phyloP scores from a whole-genome alignment of 2,888 invertebrate species.

The Synanthedon formicaeformis region DNA sequence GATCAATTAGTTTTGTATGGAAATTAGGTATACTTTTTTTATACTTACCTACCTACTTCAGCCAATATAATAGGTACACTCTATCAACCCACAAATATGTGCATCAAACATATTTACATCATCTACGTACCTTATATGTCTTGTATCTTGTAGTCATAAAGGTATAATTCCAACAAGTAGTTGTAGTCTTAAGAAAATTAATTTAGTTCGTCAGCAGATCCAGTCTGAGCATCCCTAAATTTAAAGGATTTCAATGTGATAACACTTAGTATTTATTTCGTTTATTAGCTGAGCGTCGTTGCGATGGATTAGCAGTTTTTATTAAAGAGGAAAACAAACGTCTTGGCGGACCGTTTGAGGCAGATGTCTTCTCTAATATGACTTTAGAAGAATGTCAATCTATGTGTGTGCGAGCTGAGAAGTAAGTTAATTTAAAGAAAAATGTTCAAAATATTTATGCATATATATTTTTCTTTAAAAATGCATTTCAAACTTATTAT shows the following conservation, averaged over 20 bases:
- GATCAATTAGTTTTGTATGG: too few species aligned
- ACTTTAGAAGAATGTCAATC: slow-evolving; percentile 90
- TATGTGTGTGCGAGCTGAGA: slow-evolving; percentile 87
- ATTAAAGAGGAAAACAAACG: slow-evolving; percentile 91
- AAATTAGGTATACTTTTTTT: too few species aligned
- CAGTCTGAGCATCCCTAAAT: background rate
- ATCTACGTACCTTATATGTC: background rate
- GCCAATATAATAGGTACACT: too few species aligned
- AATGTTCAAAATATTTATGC: background rate
- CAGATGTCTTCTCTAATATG: slow-evolving; percentile 87
- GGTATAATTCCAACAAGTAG: too few species aligned
- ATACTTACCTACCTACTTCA: too few species aligned
- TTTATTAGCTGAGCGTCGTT: slow-evolving; percentile 80
- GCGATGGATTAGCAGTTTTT: slow-evolving; percentile 88
- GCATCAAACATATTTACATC: slow-evolving; percentile 3
- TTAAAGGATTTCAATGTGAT: too few species aligned
- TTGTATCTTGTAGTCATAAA: background rate
- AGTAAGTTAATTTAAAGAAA: slow-evolving; percentile 59
- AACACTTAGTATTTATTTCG: background rate
- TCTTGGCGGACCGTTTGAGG: slow-evolving; percentile 88
- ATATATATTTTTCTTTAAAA: slow-evolving; percentile 1
- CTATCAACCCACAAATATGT: background rate
- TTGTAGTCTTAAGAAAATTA: too few species aligned
- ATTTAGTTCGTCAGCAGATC: too few species aligned
- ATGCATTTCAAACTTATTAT: background rate